Percentiles rank a stretch among this genome's conserved stretches.
Evolutionary conservation across 2,888 invertebrate genomes (phyloP).

Genomic region (Drosophila demipolita): DNA sequence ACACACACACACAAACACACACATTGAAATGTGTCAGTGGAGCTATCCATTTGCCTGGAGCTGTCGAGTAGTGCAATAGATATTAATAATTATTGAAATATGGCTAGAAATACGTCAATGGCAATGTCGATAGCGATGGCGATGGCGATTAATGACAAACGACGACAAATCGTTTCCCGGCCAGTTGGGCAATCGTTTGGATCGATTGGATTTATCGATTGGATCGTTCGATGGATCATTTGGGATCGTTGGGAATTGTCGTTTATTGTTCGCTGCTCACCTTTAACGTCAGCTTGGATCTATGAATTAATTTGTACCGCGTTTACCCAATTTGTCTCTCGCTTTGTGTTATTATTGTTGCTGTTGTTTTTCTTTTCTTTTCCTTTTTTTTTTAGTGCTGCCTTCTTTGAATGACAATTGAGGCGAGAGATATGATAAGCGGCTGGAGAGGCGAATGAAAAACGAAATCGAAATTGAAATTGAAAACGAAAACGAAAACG

Average conservation of each 20-base stretch:
- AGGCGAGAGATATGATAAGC: conserved; percentile 42
- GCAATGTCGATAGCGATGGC: not conserved
- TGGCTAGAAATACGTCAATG: conserved; percentile 33
- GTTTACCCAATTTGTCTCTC: conserved; percentile 55
- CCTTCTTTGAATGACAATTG: conserved; percentile 54
- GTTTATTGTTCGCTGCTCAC: conserved; percentile 52
- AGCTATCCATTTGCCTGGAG: conserved; percentile 31
- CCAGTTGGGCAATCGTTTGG: conserved; percentile 54
- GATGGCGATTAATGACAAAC: conserved; percentile 65
- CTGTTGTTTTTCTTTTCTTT: conserved; percentile 1
- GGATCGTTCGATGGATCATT: conserved; percentile 29
- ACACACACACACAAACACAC: conserved; percentile 12
- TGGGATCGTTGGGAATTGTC: conserved; percentile 41
- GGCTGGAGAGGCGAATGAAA: conserved; percentile 22
- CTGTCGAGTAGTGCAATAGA: conserved; percentile 56
- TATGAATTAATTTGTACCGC: conserved; percentile 58
- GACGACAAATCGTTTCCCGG: conserved; percentile 64
- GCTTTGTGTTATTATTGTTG: not conserved
- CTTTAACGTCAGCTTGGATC: conserved; percentile 50
- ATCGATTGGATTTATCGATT: conserved; percentile 31
- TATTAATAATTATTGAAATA: conserved; percentile 64
- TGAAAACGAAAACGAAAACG: conserved; percentile 19
- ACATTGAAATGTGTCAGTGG: conserved; percentile 17
- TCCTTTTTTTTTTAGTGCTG: conserved; percentile 13
- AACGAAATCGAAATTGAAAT: conserved; percentile 24